These are phyloP conservation scores for Scolopax bukidnonensis DNA, from an alignment of 2,797 vertebrate species.

Conservation along the genomic window DNA sequence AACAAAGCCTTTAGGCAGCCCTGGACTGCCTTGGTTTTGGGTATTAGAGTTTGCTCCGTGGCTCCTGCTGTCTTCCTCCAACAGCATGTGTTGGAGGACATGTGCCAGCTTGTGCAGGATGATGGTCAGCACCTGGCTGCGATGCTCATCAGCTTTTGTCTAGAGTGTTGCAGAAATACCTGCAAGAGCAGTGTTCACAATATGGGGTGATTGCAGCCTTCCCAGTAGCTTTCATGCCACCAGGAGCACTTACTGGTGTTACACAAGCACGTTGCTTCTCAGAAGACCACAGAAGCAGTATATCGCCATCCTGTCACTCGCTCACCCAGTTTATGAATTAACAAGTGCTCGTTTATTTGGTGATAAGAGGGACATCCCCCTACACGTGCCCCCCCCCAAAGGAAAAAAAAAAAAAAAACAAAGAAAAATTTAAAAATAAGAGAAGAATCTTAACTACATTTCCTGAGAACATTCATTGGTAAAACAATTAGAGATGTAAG, in stretches of 20 bases:
- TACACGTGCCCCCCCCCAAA: fast-evolving
- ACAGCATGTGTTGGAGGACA: fast-evolving
- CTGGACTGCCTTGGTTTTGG: background rate
- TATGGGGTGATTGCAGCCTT: fast-evolving
- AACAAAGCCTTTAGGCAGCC: background rate
- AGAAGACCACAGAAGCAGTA: background rate
- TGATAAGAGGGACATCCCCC: background rate
- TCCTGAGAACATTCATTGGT: background rate
- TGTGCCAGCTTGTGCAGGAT: background rate
- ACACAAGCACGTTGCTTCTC: background rate
- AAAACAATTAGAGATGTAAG: background rate
- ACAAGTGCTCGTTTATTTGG: background rate
- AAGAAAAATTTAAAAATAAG: no score
- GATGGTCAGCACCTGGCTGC: background rate
- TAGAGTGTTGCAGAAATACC: background rate
- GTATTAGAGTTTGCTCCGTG: background rate
- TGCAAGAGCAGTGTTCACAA: background rate
- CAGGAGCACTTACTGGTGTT: background rate
- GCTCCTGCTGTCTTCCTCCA: background rate
- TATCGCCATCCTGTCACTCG: background rate
- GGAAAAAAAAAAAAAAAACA: no score
- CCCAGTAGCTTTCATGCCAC: background rate
- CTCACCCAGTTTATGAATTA: background rate
- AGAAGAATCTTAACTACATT: background rate
- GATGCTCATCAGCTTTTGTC: fast-evolving